Conservation (phyloP, 2,797 vertebrate species). For the Sylvia borin region DNA sequence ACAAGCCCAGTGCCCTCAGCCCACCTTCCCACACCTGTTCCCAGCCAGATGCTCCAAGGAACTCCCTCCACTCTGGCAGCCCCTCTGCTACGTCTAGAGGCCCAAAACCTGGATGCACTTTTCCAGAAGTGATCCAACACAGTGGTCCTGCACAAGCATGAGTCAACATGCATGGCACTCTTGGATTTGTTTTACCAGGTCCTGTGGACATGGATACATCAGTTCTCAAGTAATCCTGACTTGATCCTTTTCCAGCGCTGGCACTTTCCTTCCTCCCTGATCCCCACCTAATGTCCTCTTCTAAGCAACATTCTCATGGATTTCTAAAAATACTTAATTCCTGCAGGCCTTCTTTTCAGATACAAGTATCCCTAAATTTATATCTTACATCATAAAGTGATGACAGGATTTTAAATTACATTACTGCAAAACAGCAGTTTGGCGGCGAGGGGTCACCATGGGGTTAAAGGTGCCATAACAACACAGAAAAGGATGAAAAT, state of each 20-base stretch:
- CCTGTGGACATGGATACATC: rapidly evolving
- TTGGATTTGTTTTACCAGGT: background rate
- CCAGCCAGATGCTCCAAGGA: background rate
- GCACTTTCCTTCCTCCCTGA: background rate
- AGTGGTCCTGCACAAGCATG: rapidly evolving
- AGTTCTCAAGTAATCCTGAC: background rate
- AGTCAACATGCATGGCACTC: rapidly evolving
- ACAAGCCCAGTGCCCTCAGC: background rate
- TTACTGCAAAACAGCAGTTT: background rate
- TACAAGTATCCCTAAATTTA: background rate
- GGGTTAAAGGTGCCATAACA: background rate
- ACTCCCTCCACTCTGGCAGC: background rate
- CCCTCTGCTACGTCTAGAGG: background rate
- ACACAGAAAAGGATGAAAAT: background rate
- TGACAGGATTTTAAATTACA: background rate
- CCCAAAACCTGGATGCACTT: background rate
- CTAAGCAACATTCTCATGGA: background rate
- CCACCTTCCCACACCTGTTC: background rate
- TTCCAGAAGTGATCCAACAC: background rate
- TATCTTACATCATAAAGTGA: background rate
- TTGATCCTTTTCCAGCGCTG: background rate
- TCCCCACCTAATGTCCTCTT: background rate
- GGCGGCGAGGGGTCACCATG: background rate
- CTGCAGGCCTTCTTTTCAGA: background rate
- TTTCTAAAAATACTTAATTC: background rate